A percentile compares a stretch with the other conserved stretches of the same genome.
These are phyloP conservation scores for Caenorhabditis tropicalis DNA, from an alignment of 1,140 invertebrate genomes.

Conservation along the genomic window DNA sequence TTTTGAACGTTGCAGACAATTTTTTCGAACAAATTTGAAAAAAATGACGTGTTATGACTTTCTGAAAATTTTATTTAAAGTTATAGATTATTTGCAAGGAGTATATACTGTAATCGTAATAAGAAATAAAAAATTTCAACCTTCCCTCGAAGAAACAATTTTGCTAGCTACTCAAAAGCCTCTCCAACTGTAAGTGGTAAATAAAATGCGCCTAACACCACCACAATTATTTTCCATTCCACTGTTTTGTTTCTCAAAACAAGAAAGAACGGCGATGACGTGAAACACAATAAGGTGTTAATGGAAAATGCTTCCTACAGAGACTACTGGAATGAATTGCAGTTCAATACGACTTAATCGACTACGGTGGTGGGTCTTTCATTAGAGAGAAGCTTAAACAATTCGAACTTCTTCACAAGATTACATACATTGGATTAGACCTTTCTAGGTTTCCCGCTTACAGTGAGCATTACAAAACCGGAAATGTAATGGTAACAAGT, in stretches of 20 bases:
- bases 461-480: not conserved
- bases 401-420: too few species aligned
- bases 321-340: too few species aligned
- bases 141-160: not conserved
- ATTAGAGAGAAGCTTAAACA: too few species aligned
- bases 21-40: too few species aligned
- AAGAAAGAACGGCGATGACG: not conserved
- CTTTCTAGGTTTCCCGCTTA: too few species aligned
- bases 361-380: too few species aligned
- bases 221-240: not conserved
- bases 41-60: too few species aligned
- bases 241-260: not conserved
- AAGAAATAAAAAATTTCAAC: not conserved
- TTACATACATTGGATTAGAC: too few species aligned
- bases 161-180: constrained; percentile 1
- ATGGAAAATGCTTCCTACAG: too few species aligned
- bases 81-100: too few species aligned
- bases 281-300: not conserved
- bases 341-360: too few species aligned
- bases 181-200: not conserved
- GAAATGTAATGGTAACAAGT: not conserved
- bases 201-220: constrained; percentile 3
- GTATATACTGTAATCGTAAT: not conserved
- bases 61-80: too few species aligned
- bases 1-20: not conserved